Base-by-base conservation (phyloP, 92 coral and sea anemone genomes). In the Nematostella vectensis region DNA sequence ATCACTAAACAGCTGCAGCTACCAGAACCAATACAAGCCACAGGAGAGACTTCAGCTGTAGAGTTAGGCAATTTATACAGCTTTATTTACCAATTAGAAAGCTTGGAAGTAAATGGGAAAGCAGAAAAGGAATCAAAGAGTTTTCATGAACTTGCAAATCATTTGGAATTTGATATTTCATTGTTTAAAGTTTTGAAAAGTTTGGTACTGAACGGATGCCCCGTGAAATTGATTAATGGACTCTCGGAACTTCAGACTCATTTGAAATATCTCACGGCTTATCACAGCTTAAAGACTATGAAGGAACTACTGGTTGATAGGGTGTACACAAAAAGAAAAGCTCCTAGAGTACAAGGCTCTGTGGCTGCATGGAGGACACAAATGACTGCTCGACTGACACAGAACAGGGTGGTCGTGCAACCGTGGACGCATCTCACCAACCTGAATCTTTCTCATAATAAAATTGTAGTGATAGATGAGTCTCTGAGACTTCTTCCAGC, bases 161-260 rank as follows among this genome's bases (percentile, higher is more conserved):
- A 91, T 50, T 63, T 86, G 28, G 96, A 88, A 59, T 91, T 91
- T 87, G 98, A 91, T 48, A 68, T 86, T 26, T 86, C 98, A 2
- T 85, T 86, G 67, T 91, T 91, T 50, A 91, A 78, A 74, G 76
- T 85, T 11, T 57, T 91, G 9, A 69, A 63, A 40, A 67, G 74
- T 47, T 73, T 91, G 17, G 72, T 63, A 55, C 61, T 91, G 25
- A 86, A 86, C 25, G 80, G 86, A 48, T 83, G 94, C 50, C 98
- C 93, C 16, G 74, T 87, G 22, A 47, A 50, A 31, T 65, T 91
- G 24, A 75, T 91, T 15, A 77, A 73, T 40, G 85, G 82, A 26
- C 54, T 91, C 21, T 75, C 79, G 36, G 57, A 69, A 27, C 61
- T 91, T 26, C 98, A 91, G 27, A 58, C 69, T 21, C 98, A 91